Percentiles rank a stretch among this genome's conserved stretches.
phyloP scores from a whole-genome alignment of 2,888 invertebrate species.

The Acutogordius australiensis region DNA sequence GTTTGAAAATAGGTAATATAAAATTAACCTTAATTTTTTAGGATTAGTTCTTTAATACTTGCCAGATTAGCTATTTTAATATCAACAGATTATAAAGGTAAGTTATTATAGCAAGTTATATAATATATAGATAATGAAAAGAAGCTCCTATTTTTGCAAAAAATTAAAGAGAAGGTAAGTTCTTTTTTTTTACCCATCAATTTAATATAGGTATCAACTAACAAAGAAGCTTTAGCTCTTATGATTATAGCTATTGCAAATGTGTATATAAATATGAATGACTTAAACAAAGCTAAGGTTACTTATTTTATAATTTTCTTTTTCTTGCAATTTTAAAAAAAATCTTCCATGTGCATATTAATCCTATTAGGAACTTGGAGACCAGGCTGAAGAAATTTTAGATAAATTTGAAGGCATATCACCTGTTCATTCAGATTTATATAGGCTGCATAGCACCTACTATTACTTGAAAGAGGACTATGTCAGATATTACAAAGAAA shows the following conservation, averaged over 20 bases:
- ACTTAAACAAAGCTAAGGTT: neutral
- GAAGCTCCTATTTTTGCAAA: neutral
- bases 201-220: neutral
- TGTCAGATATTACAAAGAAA: constrained; percentile 73
- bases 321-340: too few species aligned
- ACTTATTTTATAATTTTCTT: neutral
- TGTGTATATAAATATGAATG: neutral
- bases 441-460: constrained; percentile 45
- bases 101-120: neutral
- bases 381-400: constrained; percentile 49
- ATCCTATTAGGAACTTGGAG: constrained; percentile 38
- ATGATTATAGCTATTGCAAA: neutral
- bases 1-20: constrained; percentile 57
- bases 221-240: constrained; percentile 4
- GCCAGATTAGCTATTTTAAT: constrained; percentile 40
- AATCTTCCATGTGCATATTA: too few species aligned
- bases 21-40: constrained; percentile 23
- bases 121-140: constrained; percentile 7
- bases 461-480: constrained; percentile 50
- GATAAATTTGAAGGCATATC: constrained; percentile 70
- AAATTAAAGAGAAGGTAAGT: neutral
- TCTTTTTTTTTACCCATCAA: neutral
- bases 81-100: constrained; percentile 17
- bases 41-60: constrained; percentile 66
- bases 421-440: constrained; percentile 68